Percentiles rank a stretch among this genome's conserved stretches.
These are phyloP conservation scores for Abrostola tripartita DNA, from an alignment of 2,888 invertebrate genomes.

Conservation along the genomic window DNA sequence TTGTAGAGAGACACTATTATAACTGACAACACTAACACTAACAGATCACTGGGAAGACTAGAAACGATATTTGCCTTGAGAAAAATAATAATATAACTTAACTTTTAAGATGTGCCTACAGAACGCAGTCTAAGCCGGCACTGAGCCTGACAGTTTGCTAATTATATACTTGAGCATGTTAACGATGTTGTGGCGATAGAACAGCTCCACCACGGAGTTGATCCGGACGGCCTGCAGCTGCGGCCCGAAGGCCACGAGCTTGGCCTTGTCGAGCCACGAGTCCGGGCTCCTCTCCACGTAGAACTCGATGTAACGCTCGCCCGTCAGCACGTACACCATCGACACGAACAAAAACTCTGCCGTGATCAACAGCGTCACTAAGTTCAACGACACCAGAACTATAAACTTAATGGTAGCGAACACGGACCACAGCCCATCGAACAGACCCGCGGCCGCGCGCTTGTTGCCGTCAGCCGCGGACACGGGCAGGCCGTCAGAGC, in stretches of 20 bases:
- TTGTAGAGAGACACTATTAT: not conserved
- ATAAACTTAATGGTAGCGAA: constrained; percentile 63
- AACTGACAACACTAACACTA: not conserved
- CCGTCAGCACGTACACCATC: constrained; percentile 67
- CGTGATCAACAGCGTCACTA: constrained; percentile 62
- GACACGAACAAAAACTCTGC: constrained; percentile 66
- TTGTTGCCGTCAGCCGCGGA: constrained; percentile 1
- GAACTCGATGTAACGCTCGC: constrained; percentile 69
- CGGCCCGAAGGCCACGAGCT: constrained; percentile 66
- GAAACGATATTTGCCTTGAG: constrained; percentile 12
- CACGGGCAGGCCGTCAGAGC: constrained; percentile 25
- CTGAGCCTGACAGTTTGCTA: constrained; percentile 40
- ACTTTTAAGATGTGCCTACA: not conserved
- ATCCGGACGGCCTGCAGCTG: constrained; percentile 68
- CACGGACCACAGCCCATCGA: constrained; percentile 52
- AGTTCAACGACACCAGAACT: constrained; percentile 66
- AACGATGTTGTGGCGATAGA: constrained; percentile 67
- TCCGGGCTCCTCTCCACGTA: constrained; percentile 61
- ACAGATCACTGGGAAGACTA: constrained; percentile 11
- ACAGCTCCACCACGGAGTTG: constrained; percentile 66
- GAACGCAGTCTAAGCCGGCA: not conserved
- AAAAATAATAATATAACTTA: too few relatives aligned
- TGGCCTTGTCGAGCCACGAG: constrained; percentile 68
- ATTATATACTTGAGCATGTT: constrained; percentile 67
- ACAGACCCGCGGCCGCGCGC: constrained; percentile 30